A percentile compares a stretch with the other conserved stretches of the same genome.
Evolutionary conservation across 2,797 vertebrate species (phyloP).

Genomic region (Chaetophractus vellerosus): DNA sequence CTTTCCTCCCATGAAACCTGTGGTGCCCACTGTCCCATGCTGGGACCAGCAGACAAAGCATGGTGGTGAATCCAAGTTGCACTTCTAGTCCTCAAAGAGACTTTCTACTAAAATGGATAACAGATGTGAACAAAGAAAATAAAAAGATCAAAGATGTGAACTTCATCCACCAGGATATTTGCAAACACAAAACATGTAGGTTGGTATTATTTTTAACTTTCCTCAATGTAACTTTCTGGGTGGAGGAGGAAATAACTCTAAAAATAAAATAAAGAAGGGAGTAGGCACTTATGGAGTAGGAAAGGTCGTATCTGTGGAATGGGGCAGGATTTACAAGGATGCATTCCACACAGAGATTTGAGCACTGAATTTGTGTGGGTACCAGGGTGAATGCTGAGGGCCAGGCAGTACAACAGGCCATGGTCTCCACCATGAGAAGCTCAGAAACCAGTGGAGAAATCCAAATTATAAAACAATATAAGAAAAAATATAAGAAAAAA

Average conservation of each 20-base stretch:
- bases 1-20: slow-evolving; percentile 22
- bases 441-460: neutral
- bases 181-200: slow-evolving; percentile 63
- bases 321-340: neutral
- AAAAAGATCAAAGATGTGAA: slow-evolving; percentile 81
- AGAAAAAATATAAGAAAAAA: neutral
- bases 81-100: slow-evolving; percentile 72
- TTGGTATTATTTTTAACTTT: slow-evolving; percentile 81
- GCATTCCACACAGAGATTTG: neutral
- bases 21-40: slow-evolving; percentile 62
- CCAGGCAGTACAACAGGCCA: rapidly evolving
- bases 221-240: slow-evolving; percentile 64
- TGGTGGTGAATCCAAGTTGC: slow-evolving; percentile 59
- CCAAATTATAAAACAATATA: neutral
- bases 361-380: neutral
- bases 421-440: neutral
- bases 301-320: neutral
- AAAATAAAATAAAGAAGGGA: slow-evolving; percentile 68
- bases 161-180: slow-evolving; percentile 64
- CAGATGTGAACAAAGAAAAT: slow-evolving; percentile 83
- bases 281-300: neutral
- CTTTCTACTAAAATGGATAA: slow-evolving; percentile 79
- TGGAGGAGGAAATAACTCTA: slow-evolving; percentile 73
- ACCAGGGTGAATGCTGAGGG: neutral
- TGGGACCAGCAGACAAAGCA: slow-evolving; percentile 70